A percentile compares a stretch with the other conserved stretches of the same genome.
These are phyloP conservation scores for Cylindroiulus punctatus DNA, from an alignment of 2,888 invertebrate genomes.

Conservation along the genomic window DNA sequence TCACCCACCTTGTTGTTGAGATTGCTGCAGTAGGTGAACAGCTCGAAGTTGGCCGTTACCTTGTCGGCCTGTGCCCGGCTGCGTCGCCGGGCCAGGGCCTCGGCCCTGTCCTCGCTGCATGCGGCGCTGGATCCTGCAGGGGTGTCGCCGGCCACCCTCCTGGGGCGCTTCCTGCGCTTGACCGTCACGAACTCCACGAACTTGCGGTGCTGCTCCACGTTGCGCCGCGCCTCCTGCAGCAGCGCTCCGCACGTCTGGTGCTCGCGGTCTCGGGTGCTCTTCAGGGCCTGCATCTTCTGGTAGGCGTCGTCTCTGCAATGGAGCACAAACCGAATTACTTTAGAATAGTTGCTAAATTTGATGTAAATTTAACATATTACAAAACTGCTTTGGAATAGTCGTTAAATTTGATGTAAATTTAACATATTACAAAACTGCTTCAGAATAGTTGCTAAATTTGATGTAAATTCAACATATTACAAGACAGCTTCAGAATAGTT, in stretches of 20 bases:
- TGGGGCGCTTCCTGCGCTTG: background rate
- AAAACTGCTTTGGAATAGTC: no score
- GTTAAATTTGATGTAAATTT: no score
- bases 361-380: no score
- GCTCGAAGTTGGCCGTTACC: slow-evolving; percentile 15
- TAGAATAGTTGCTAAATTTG: no score
- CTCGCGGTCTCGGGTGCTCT: background rate
- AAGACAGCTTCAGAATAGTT: no score
- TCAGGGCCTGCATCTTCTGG: slow-evolving; percentile 48
- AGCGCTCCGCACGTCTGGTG: background rate
- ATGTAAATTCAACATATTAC: no score
- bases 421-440: no score
- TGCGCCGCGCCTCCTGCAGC: slow-evolving; percentile 36
- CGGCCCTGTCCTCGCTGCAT: background rate
- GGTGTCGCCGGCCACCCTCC: background rate
- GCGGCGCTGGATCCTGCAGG: background rate
- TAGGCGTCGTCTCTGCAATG: slow-evolving; percentile 49
- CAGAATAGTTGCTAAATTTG: no score
- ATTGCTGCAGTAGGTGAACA: slow-evolving; percentile 50
- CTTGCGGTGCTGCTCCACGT: background rate
- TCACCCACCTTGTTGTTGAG: slow-evolving; percentile 52
- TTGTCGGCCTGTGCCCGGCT: background rate
- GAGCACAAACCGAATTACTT: no score
- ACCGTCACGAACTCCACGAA: slow-evolving; percentile 43
- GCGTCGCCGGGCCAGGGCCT: background rate